phyloP scores from a whole-genome alignment of 2,888 invertebrate genomes.

The Lymantria dispar region DNA sequence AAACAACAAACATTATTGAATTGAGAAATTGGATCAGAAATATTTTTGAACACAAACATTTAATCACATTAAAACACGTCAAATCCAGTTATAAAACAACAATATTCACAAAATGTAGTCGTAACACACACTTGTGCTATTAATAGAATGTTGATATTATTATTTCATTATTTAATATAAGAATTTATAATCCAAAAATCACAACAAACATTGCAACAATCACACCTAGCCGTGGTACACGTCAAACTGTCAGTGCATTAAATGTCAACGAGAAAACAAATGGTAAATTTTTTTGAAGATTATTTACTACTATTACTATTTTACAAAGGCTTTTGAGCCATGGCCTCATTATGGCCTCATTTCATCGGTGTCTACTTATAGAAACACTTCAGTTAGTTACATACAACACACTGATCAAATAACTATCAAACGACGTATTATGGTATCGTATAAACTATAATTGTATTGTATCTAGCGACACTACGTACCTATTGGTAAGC shows the following conservation, averaged over 20 bases:
- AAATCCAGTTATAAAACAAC: not conserved
- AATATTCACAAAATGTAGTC: constrained; percentile 8
- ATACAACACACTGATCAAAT: too few species aligned
- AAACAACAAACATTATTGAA: constrained; percentile 33
- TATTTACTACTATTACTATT: too few species aligned
- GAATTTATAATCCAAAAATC: constrained; percentile 18
- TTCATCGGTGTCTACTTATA: too few species aligned
- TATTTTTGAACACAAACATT: constrained; percentile 8
- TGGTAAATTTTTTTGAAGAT: too few species aligned
- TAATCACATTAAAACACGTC: constrained; percentile 3
- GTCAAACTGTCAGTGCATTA: constrained; percentile 35
- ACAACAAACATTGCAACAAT: constrained; percentile 30
- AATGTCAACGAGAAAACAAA: too few species aligned
- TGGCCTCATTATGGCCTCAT: too few species aligned
- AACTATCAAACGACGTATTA: too few species aligned
- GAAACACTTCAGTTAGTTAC: too few species aligned
- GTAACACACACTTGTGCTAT: constrained; percentile 16
- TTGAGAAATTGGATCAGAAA: constrained; percentile 9
- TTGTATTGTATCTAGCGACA: too few species aligned
- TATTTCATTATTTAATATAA: constrained; percentile 21
- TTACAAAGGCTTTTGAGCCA: too few species aligned
- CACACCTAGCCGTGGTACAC: constrained; percentile 26
- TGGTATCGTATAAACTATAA: too few species aligned
- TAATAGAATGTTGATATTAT: constrained; percentile 17
- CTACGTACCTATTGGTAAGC: too few species aligned